phyloP scores from a whole-genome alignment of 2,797 vertebrate genomes.

The Cephalopachus bancanus region DNA sequence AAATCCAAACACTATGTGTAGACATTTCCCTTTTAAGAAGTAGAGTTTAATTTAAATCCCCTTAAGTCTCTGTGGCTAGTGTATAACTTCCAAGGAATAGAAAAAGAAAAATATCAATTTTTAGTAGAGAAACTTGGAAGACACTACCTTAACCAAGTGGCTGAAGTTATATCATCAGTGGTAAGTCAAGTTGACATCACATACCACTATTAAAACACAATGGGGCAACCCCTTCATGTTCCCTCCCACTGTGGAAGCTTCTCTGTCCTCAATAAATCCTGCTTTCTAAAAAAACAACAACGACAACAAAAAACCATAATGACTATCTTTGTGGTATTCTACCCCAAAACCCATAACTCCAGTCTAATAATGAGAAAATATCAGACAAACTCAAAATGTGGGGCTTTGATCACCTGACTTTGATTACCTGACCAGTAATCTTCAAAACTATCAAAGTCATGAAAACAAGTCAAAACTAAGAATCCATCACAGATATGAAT shows the following conservation, averaged over 20 bases:
- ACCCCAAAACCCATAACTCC: neutral
- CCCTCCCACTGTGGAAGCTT: too few species aligned
- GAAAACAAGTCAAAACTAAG: neutral
- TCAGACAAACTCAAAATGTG: neutral
- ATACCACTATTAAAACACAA: neutral
- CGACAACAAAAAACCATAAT: too few species aligned
- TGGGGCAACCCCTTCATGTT: neutral
- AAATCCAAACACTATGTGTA: neutral
- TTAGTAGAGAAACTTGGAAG: neutral
- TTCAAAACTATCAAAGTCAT: neutral
- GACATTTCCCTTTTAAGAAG: neutral
- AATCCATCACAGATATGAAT: neutral
- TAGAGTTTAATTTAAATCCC: neutral
- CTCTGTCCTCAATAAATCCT: too few species aligned
- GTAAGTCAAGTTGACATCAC: neutral
- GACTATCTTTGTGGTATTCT: neutral
- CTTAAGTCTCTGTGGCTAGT: neutral
- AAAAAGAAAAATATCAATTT: neutral
- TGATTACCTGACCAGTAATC: neutral
- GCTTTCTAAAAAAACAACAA: too few species aligned
- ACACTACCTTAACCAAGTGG: neutral
- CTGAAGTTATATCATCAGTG: neutral
- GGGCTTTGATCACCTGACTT: neutral
- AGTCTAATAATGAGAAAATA: conserved; percentile 21
- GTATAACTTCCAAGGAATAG: neutral